These are phyloP conservation scores for Homalodisca vitripennis DNA, from an alignment of 1,140 invertebrate species.

Conservation along the genomic window DNA sequence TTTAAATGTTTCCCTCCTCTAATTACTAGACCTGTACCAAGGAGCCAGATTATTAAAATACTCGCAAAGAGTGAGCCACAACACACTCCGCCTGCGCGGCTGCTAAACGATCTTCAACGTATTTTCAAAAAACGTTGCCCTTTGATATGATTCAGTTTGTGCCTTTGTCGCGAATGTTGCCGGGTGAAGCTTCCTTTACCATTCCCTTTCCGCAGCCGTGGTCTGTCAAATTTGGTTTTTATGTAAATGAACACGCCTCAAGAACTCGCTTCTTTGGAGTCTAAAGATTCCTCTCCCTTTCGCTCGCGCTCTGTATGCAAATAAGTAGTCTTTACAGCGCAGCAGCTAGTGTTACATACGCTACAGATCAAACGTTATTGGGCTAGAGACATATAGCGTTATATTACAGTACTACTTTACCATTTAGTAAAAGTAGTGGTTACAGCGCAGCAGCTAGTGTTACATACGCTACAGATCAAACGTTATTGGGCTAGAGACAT, in stretches of 20 bases:
- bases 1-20: conserved; percentile 17
- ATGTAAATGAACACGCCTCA: conserved; percentile 6
- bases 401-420: too few species aligned
- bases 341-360: conserved; percentile 7
- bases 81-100: too few species aligned
- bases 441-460: too few species aligned
- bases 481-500: too few species aligned
- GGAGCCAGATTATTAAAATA: conserved; percentile 18
- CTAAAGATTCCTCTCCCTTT: not conserved
- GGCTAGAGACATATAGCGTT: too few species aligned
- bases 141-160: not conserved
- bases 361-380: too few species aligned
- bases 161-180: conserved; percentile 7
- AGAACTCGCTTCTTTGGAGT: conserved; percentile 1
- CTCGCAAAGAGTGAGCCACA: not conserved
- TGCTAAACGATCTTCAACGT: conserved; percentile 14
- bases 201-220: not conserved
- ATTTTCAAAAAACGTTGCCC: not conserved
- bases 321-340: too few species aligned
- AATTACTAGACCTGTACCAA: conserved; percentile 5
- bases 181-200: not conserved
- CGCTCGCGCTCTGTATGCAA: not conserved
- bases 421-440: too few species aligned
- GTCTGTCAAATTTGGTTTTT: not conserved
- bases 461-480: too few species aligned